Evolutionary conservation across 2,888 invertebrate genomes (phyloP), one percentile per base, ranked within the genome.

Genomic region (Drosophila prostipennis): DNA sequence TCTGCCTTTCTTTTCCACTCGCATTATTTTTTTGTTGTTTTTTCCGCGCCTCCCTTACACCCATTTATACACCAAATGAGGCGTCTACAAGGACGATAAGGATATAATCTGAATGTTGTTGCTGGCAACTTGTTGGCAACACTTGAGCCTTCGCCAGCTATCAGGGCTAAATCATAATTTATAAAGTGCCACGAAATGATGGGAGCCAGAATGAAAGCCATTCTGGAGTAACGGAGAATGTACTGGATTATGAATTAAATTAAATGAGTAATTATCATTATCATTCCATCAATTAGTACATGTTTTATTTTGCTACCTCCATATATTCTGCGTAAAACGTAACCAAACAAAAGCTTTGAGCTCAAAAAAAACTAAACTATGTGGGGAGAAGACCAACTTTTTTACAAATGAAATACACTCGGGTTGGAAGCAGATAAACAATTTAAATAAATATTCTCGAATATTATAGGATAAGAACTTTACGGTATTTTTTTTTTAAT

Each of bases 21-120:
- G n/a, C 23, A 36, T 53, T 43, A 32, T 54, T 58, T 40, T 51
- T 45, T 68, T 10, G 26, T 19, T 55, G 11, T 46, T 37, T n/a
- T 43, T 7, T 6, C 6, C 6, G 29, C 49, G 36, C 26, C n/a
- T n/a, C 52, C 52, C 16, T 71, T 67, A 55, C 51, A 76, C 74
- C 84, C 87, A 80, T 86, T 86, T 83, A 83, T 77, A 86, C 83
- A 42, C 81, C 73, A 84, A 82, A 82, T 83, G 84, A 86, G 87
- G 73, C 80, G 67, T 54, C 72, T 72, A 69, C 69, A 64, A 76
- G 58, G 63, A 55, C 74, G 67, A 61, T 55, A 57, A 46, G 52
- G 58, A 51, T 13, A 29, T 58, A 40, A 46, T 23, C 60, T 48
- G 64, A 74, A 68, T 45, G 39, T 65, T 65, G 65, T 65, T 36